Conservation (phyloP, 2,888 invertebrate species). For the Sicus ferrugineus region DNA sequence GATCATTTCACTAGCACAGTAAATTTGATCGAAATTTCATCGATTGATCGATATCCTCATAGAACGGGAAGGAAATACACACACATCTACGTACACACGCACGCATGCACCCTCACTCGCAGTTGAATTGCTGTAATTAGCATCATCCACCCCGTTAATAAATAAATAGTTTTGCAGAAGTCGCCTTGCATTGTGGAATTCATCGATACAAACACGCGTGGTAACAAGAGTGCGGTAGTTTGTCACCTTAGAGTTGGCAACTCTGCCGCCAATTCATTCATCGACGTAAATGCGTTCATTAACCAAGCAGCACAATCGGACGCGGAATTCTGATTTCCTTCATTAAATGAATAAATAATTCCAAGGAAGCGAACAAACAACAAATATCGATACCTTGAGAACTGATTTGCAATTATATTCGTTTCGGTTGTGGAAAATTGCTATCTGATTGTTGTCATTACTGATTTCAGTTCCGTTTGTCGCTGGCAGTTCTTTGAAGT, state of each 20-base stretch:
- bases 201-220: neutral
- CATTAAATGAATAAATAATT: neutral
- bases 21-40: too few relatives aligned
- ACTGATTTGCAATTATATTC: slow-evolving; percentile 1
- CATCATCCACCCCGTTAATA: slow-evolving; percentile 24
- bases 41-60: too few relatives aligned
- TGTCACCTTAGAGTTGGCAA: neutral
- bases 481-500: slow-evolving; percentile 5
- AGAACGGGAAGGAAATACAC: too few relatives aligned
- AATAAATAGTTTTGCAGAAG: slow-evolving; percentile 21
- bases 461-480: neutral
- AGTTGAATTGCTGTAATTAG: slow-evolving; percentile 29
- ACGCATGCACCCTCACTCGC: neutral
- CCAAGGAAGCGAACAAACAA: neutral
- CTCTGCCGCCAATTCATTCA: neutral
- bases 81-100: neutral
- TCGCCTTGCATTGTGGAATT: too few relatives aligned
- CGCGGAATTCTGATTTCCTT: neutral
- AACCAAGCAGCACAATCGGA: neutral
- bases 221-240: neutral
- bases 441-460: neutral
- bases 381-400: neutral
- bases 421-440: neutral
- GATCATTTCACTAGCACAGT: too few relatives aligned
- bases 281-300: slow-evolving; percentile 11